Evolutionary conservation across 2,113 vertebrate genomes (phyloP).

Genomic region (Centropristis striata): DNA sequence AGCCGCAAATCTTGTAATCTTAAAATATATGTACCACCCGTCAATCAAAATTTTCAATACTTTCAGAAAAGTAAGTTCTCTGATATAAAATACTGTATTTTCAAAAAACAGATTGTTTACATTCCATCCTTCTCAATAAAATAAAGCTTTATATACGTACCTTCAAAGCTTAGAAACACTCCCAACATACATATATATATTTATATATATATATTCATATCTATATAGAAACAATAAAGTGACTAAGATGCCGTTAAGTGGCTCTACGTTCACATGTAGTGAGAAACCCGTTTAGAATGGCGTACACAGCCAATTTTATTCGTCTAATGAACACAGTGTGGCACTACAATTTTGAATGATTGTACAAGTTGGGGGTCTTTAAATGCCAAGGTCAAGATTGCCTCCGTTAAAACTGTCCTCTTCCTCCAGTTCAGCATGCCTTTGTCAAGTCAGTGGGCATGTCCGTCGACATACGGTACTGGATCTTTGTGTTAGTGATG

Average conservation of each 20-base stretch:
- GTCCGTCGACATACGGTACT: constrained; percentile 93
- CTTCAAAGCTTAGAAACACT: constrained; percentile 85
- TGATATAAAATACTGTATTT: constrained; percentile 89
- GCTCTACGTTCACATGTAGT: constrained; percentile 87
- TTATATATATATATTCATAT: constrained; percentile 77
- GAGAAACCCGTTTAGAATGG: constrained; percentile 87
- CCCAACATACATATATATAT: constrained; percentile 77
- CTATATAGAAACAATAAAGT: constrained; percentile 87
- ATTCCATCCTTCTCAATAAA: constrained; percentile 86
- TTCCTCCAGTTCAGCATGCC: constrained; percentile 86
- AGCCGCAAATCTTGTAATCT: constrained; percentile 92
- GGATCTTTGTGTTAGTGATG: constrained; percentile 99
- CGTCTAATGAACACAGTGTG: constrained; percentile 85
- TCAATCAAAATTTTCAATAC: constrained; percentile 84
- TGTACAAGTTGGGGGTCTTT: constrained; percentile 82
- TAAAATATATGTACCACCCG: constrained; percentile 88
- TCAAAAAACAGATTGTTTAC: constrained; percentile 85
- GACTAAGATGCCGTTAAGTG: constrained; percentile 82
- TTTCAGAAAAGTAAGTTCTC: constrained; percentile 87
- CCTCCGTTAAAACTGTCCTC: constrained; percentile 29
- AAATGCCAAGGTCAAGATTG: constrained; percentile 81
- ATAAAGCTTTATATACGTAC: constrained; percentile 87
- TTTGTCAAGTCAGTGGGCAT: constrained; percentile 92
- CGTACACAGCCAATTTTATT: constrained; percentile 74
- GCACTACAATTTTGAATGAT: constrained; percentile 87